These are phyloP conservation scores for Pollenia labialis DNA, from an alignment of 2,888 invertebrate genomes.

Conservation along the genomic window DNA sequence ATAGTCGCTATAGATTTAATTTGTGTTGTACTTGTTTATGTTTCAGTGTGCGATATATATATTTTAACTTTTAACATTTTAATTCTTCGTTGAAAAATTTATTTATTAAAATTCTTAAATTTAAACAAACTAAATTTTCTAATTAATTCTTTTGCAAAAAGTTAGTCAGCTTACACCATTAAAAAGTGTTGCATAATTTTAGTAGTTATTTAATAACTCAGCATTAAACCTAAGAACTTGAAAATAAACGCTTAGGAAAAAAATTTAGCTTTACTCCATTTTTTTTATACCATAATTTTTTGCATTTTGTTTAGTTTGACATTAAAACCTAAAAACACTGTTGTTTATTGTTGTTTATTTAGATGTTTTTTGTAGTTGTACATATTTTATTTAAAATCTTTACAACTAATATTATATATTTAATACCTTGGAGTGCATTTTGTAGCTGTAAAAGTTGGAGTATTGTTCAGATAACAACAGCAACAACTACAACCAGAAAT, in stretches of 20 bases:
- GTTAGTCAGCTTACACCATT: not conserved
- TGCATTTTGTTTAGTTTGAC: slow-evolving; percentile 59
- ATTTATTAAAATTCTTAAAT: too few species aligned
- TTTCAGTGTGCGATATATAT: too few species aligned
- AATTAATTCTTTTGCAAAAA: not conserved
- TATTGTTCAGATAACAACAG: slow-evolving; percentile 23
- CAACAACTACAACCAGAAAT: not conserved
- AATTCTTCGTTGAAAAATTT: too few species aligned
- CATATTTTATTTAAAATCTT: slow-evolving; percentile 54
- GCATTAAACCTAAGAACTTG: slow-evolving; percentile 15
- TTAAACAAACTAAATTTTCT: not conserved
- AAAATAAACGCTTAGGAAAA: not conserved
- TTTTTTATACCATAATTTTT: not conserved
- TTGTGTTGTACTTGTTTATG: too few species aligned
- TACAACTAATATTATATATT: slow-evolving; percentile 59
- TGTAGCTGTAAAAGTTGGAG: slow-evolving; percentile 39
- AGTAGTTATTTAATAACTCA: not conserved
- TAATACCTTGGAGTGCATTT: slow-evolving; percentile 57
- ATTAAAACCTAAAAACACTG: slow-evolving; percentile 61
- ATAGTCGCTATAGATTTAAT: too few species aligned
- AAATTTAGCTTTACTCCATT: not conserved
- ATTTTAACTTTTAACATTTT: too few species aligned
- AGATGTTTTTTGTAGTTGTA: not conserved
- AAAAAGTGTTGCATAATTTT: slow-evolving; percentile 13
- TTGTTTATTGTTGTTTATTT: slow-evolving; percentile 47